Percentiles rank a stretch among this genome's conserved stretches.
Conservation (phyloP, 2,113 vertebrate species). For the Ceuthmochares aereus region DNA sequence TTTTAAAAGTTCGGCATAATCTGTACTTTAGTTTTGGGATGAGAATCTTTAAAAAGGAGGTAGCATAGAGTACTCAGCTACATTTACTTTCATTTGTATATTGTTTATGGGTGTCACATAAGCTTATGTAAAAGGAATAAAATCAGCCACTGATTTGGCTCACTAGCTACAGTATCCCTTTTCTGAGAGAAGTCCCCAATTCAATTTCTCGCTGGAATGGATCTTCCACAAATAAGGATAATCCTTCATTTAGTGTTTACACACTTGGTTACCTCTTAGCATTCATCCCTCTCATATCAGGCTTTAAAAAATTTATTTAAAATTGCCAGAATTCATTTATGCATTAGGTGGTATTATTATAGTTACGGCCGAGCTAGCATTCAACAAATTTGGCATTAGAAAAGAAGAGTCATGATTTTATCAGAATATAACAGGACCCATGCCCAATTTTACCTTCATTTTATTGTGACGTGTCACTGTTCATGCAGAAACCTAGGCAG, state of each 20-base stretch:
- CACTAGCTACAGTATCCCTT: background rate
- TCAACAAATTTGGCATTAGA: slow-evolving; percentile 49
- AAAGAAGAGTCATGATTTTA: slow-evolving; percentile 42
- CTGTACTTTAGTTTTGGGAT: background rate
- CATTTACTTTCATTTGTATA: background rate
- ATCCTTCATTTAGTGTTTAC: slow-evolving; percentile 64
- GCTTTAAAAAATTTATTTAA: slow-evolving; percentile 53
- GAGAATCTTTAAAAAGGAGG: background rate
- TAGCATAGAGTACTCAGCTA: background rate
- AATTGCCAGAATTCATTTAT: slow-evolving; percentile 64
- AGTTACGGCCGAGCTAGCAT: slow-evolving; percentile 28
- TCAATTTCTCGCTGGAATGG: slow-evolving; percentile 65
- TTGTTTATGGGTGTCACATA: slow-evolving; percentile 18
- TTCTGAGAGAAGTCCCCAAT: slow-evolving; percentile 12
- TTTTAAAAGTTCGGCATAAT: background rate
- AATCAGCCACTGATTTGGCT: slow-evolving; percentile 22
- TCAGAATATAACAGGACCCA: slow-evolving; percentile 26
- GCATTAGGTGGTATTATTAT: slow-evolving; percentile 44
- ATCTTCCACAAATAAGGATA: slow-evolving; percentile 61
- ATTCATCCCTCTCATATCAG: slow-evolving; percentile 46
- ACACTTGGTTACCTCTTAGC: slow-evolving; percentile 59
- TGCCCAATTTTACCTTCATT: slow-evolving; percentile 23
- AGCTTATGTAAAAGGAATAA: background rate
- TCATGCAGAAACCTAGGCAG: slow-evolving; percentile 14
- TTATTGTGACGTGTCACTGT: background rate